phyloP scores from a whole-genome alignment of 2,797 vertebrate genomes.

The Champsocephalus gunnari region DNA sequence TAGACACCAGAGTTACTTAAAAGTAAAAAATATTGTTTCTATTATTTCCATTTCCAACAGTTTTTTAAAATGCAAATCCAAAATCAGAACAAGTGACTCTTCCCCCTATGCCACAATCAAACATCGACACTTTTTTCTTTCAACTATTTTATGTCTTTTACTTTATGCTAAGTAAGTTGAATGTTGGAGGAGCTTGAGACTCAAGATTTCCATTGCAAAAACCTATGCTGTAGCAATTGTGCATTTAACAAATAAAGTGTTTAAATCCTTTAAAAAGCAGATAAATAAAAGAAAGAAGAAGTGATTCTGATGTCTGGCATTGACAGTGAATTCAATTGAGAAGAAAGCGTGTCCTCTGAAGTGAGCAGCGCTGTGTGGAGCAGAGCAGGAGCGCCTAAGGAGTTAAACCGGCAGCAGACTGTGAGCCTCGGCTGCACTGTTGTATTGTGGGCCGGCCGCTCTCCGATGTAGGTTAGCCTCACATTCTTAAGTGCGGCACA shows the following conservation, averaged over 20 bases:
- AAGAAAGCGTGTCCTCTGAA: not conserved
- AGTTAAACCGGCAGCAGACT: conserved; percentile 60
- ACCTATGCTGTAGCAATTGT: too few species aligned
- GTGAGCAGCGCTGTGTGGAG: conserved; percentile 8
- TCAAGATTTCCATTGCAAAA: too few species aligned
- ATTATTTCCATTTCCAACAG: not conserved
- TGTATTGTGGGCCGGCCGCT: conserved; percentile 62
- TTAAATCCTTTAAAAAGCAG: too few species aligned
- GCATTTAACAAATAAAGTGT: too few species aligned
- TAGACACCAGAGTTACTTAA: too few species aligned
- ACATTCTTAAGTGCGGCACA: conserved; percentile 78
- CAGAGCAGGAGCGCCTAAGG: conserved; percentile 25
- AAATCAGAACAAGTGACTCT: not conserved
- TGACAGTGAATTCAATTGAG: too few species aligned
- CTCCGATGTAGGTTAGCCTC: conserved; percentile 67
- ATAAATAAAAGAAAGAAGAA: not conserved
- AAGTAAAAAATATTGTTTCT: not conserved
- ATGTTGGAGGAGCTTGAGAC: too few species aligned
- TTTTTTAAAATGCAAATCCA: not conserved
- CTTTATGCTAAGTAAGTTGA: too few species aligned
- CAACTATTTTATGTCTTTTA: too few species aligned
- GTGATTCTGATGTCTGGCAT: not conserved
- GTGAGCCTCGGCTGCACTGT: conserved; percentile 45
- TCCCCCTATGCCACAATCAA: too few species aligned
- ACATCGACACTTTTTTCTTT: too few species aligned